Conservation (phyloP, 2,797 vertebrate genomes). For the Hydrolagus colliei region DNA sequence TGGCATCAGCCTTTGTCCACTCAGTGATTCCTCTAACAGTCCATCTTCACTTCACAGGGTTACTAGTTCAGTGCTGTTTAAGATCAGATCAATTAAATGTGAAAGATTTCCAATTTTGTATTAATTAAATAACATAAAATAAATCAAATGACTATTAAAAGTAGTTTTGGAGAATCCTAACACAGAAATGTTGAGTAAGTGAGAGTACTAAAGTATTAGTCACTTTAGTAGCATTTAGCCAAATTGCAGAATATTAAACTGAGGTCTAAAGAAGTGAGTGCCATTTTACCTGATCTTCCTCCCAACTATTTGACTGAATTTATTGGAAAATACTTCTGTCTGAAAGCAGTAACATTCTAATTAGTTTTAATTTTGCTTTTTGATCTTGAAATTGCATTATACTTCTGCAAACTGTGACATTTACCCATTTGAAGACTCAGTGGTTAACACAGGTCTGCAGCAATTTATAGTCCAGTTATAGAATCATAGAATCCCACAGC, state of each 20-base stretch:
- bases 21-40: neutral
- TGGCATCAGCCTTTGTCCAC: neutral
- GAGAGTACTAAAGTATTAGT: neutral
- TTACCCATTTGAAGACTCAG: neutral
- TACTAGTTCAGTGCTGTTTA: neutral
- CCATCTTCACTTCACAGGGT: neutral
- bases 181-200: too few relatives aligned
- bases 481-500: neutral
- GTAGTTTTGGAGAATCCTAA: too few relatives aligned
- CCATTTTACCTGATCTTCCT: neutral
- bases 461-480: neutral
- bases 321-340: too few relatives aligned
- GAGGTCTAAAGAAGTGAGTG: neutral
- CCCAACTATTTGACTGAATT: too few relatives aligned
- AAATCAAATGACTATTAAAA: too few relatives aligned
- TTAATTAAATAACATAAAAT: neutral
- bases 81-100: neutral
- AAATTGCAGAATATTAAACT: neutral
- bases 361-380: neutral
- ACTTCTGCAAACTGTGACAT: neutral
- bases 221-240: neutral
- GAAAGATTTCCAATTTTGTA: neutral
- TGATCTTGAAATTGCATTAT: neutral
- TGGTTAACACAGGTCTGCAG: neutral
- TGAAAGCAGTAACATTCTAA: too few relatives aligned